These are phyloP conservation scores for Trachelus troglodyta DNA, from an alignment of 2,888 invertebrate genomes.

Conservation along the genomic window DNA sequence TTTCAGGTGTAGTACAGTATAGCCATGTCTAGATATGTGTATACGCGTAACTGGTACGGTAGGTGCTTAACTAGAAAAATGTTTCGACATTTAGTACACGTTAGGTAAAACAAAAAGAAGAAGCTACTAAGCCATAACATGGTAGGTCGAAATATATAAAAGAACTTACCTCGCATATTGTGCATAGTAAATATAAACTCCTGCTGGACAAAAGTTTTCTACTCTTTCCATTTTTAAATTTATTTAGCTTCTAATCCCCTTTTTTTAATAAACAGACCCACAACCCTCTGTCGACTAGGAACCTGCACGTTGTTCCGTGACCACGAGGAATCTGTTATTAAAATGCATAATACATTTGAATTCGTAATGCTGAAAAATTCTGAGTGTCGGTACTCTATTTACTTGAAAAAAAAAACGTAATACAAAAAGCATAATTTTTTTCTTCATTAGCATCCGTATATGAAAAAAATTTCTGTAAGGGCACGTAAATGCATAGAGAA, in stretches of 20 bases:
- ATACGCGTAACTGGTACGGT: background rate
- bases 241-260: background rate
- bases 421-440: too few relatives aligned
- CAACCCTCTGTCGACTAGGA: background rate
- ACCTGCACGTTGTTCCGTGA: background rate
- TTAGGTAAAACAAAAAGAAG: background rate
- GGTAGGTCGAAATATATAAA: background rate
- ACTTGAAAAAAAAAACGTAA: too few relatives aligned
- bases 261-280: background rate
- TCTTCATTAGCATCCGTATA: background rate
- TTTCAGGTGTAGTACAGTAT: too few relatives aligned
- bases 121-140: background rate
- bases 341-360: conserved; percentile 4
- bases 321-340: background rate
- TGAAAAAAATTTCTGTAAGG: background rate
- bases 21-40: background rate
- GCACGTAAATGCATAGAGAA: background rate
- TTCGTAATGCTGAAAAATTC: background rate
- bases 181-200: background rate
- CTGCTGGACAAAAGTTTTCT: background rate
- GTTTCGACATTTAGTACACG: background rate
- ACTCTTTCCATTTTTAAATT: background rate
- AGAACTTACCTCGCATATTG: background rate
- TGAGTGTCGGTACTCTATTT: background rate
- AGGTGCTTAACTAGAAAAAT: background rate